Base-by-base conservation (phyloP, 2,797 vertebrate genomes). In the Borostomias antarcticus region DNA sequence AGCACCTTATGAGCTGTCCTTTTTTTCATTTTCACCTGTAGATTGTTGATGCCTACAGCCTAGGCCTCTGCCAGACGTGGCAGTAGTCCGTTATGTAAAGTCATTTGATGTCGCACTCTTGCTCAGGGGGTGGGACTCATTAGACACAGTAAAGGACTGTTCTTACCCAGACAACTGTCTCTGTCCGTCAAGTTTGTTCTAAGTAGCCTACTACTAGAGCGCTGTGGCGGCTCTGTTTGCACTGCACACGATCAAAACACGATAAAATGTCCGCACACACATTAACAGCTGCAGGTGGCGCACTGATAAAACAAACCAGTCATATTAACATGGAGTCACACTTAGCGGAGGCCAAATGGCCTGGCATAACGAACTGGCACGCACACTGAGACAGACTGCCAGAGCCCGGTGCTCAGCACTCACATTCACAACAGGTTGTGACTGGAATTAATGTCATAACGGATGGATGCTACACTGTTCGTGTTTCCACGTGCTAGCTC, bases 1-100 rank as follows among this genome's bases (percentile, higher is more conserved):
- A 89, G 87, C 92, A 91, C 88, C 89, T 89, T 91, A 89, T 72
- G 76, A 86, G 71, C 82, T 74, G 78, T 85, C 80, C 64, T 52
- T 62, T 58, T n/a, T 23, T 71, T 73, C 29, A 50, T 81, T 84
- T 75, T 62, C 62, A 63, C 48, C 57, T 70, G 68, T 86, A 82
- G 60, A 68, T 76, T 0, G 75, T 83, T 58, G 58, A 57, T 48
- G 78, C 73, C 71, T n/a, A n/a, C n/a, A n/a, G n/a, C n/a, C n/a
- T 45, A 15, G 76, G 70, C 58, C 77, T 70, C 78, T 84, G 83
- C 80, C 86, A 84, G 75, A 70, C 68, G 78, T 81, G 70, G 82
- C 72, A n/a, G 79, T 85, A 82, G 70, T 70, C 70, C 62, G 77
- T 21, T 70, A 23, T 81, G 75, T 84, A 85, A 80, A 40, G 68